Percentiles rank a stretch among this genome's conserved stretches.
Evolutionary conservation across 2,113 vertebrate species (phyloP).

Genomic region (Chloroceryle aenea): DNA sequence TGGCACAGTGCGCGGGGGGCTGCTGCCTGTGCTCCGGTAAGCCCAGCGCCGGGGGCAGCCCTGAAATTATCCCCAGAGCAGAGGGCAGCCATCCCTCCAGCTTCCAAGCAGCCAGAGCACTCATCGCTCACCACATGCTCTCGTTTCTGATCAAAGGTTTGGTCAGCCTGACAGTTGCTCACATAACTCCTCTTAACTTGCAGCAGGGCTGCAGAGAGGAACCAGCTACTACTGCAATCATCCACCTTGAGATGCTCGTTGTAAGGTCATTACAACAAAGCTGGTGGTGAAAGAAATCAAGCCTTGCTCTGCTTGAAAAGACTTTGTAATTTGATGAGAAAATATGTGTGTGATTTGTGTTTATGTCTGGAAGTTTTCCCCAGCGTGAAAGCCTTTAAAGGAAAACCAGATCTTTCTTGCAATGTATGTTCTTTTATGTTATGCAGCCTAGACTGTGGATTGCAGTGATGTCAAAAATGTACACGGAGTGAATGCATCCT

Average conservation of each 20-base stretch:
- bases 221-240: background rate
- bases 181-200: background rate
- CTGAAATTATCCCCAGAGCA: background rate
- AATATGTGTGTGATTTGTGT: background rate
- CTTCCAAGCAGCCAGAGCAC: background rate
- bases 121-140: rapidly evolving
- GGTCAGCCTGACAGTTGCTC: background rate
- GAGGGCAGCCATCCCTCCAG: background rate
- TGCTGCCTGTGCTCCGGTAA: background rate
- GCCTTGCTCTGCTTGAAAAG: background rate
- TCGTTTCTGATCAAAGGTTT: background rate
- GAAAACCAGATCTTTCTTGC: constrained; percentile 42
- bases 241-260: background rate
- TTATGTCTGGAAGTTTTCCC: constrained; percentile 63
- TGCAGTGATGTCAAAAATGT: constrained; percentile 63
- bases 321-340: background rate
- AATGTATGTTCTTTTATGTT: constrained; percentile 63
- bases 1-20: rapidly evolving
- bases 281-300: background rate
- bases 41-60: background rate
- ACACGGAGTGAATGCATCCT: constrained; percentile 61
- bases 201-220: background rate
- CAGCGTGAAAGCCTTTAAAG: constrained; percentile 36
- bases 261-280: background rate
- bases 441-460: constrained; percentile 38